Conservation (phyloP, 2,113 vertebrate genomes). For the Monopterus albus region DNA sequence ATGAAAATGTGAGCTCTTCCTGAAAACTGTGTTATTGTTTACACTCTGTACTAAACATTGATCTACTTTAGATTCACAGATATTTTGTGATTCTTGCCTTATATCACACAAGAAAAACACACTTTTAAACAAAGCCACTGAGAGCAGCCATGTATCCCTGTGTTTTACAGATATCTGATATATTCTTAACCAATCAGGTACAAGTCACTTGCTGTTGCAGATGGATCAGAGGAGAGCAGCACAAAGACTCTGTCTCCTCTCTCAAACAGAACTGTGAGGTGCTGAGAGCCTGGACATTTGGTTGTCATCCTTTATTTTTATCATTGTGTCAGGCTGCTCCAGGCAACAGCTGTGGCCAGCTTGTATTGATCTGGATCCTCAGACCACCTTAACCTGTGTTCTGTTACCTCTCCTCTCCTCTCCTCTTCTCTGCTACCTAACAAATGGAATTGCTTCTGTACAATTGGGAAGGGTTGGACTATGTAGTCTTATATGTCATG, state of each 20-base stretch:
- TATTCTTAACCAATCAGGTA: conserved; percentile 48
- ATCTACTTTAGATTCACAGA: conserved; percentile 6
- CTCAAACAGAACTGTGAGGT: conserved; percentile 40
- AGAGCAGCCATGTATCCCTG: conserved; percentile 41
- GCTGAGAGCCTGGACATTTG: conserved; percentile 51
- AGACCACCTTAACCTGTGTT: conserved; percentile 61
- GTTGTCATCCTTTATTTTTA: conserved; percentile 70
- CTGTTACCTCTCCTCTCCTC: conserved; percentile 10
- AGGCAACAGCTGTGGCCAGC: conserved; percentile 54
- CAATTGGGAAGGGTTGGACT: conserved; percentile 37
- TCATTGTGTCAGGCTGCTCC: conserved; percentile 63
- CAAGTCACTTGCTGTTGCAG: conserved; percentile 26
- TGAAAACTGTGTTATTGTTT: too few species aligned
- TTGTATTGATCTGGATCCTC: conserved; percentile 65
- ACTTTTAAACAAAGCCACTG: conserved; percentile 27
- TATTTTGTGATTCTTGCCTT: conserved; percentile 4
- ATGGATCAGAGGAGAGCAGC: conserved; percentile 44
- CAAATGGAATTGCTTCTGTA: conserved; percentile 20
- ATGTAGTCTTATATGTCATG: conserved; percentile 41
- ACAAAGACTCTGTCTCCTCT: conserved; percentile 37
- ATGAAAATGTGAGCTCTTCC: too few species aligned
- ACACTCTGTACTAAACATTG: neutral
- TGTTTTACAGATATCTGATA: conserved; percentile 59
- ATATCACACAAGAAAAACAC: conserved; percentile 5
- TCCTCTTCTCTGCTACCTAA: conserved; percentile 2